Base-by-base conservation (phyloP, 2,888 invertebrate species). In the Taphrorychus bicolor region DNA sequence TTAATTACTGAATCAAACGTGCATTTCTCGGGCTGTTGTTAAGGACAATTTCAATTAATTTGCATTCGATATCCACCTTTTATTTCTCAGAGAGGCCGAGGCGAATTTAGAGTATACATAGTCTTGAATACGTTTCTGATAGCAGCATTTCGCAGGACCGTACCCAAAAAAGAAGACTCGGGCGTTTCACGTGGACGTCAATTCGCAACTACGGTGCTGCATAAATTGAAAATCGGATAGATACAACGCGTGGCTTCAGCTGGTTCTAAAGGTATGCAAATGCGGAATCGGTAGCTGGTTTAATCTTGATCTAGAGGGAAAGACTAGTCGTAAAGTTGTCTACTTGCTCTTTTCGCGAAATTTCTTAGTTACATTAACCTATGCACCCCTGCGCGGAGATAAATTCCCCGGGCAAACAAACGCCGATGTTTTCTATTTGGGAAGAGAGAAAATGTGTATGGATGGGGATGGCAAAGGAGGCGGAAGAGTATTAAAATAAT, bases 11-110 rank as follows among this genome's bases (percentile, higher is more conserved):
- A 72, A 71, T 73, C 76, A 75, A 76, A 76, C 76, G 75, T 76
- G 74, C 75, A 62, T 56, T 59, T 58, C 66, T 66, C 59, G 42
- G 60, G 76, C 76, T 73, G 76, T 78, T 76, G 77, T 77, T 78
- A 75, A 73, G 74, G 75, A 77, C 78, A 79, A 80, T 79, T 80
- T 79, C 77, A 80, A 79, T 80, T 80, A 80, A 80, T 80, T 80
- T 79, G 79, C 80, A 80, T 80, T 75, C 76, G 78, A 78, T 78
- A 74, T 72, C 70, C 72, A 72, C 68, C 66, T 66, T 71, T 70
- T 72, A 77, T 78, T 80, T 76, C 74, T 77, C 11, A n/a, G n/a
- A 9, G 32, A 76, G 75, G 73, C 76, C 73, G 73, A 70, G 71
- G 72, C 75, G 79, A 77, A 78, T 80, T 80, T 79, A 78, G 73